Conservation (phyloP, 2,888 invertebrate genomes). For the Nowickia ferox region DNA sequence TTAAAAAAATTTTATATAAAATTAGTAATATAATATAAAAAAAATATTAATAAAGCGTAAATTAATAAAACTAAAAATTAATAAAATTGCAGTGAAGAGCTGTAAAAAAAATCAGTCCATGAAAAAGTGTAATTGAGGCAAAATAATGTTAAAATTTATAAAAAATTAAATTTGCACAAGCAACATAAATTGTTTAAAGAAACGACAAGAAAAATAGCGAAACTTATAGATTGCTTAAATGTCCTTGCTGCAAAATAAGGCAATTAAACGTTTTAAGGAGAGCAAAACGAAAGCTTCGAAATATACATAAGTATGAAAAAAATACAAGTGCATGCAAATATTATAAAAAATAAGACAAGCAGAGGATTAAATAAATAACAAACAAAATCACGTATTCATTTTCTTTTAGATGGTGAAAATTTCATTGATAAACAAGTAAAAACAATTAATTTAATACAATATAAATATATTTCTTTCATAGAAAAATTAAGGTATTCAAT, state of each 20-base stretch:
- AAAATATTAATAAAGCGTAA: constrained; percentile 38
- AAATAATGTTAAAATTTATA: constrained; percentile 12
- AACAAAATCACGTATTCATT: constrained; percentile 19
- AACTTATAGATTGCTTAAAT: constrained; percentile 70
- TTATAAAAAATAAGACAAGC: background rate
- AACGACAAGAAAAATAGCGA: constrained; percentile 21
- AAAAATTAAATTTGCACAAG: background rate
- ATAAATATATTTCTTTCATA: no score
- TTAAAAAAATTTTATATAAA: constrained; percentile 16
- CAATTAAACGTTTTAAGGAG: constrained; percentile 52
- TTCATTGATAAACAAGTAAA: no score
- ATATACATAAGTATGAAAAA: constrained; percentile 1
- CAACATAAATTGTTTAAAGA: background rate
- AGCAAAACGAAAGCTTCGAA: constrained; percentile 52
- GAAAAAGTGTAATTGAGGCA: background rate
- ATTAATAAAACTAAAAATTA: constrained; percentile 16
- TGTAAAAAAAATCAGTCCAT: constrained; percentile 13
- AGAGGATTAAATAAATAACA: constrained; percentile 38
- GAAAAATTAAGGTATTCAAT: background rate
- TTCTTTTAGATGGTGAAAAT: background rate
- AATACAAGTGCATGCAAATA: constrained; percentile 8
- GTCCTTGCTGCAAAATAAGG: constrained; percentile 69
- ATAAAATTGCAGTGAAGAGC: background rate
- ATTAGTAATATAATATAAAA: background rate
- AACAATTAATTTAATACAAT: no score